A percentile compares a stretch with the other conserved stretches of the same genome.
These are phyloP conservation scores for Myotis myotis DNA, from an alignment of 2,797 vertebrate species.

Conservation along the genomic window DNA sequence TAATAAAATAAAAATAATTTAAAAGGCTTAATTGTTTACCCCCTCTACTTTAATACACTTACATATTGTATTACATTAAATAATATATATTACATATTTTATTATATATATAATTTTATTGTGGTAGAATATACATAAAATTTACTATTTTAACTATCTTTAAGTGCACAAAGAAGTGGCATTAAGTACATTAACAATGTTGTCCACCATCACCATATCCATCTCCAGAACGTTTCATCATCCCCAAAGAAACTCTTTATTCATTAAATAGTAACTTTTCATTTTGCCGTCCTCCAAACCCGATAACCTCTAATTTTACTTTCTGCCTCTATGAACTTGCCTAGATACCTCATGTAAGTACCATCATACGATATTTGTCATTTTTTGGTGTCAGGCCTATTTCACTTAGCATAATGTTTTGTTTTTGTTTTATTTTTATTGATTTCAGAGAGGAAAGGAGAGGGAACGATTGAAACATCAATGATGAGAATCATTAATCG, in stretches of 20 bases:
- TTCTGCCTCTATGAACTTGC: background rate
- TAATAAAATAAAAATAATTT: background rate
- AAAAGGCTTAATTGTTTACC: conserved; percentile 9
- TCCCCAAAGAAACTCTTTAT: background rate
- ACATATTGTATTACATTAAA: background rate
- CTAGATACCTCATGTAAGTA: background rate
- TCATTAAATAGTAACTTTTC: background rate
- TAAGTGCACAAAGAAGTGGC: background rate
- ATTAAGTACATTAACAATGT: background rate
- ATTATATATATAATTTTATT: background rate
- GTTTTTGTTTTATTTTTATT: too few relatives aligned
- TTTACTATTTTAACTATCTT: background rate
- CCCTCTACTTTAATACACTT: background rate
- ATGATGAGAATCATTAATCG: too few relatives aligned
- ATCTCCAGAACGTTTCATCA: background rate
- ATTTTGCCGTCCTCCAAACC: background rate
- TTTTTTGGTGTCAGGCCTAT: background rate
- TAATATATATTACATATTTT: background rate
- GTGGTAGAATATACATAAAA: background rate
- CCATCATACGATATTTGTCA: background rate
- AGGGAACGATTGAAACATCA: too few relatives aligned
- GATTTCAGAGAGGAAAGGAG: too few relatives aligned
- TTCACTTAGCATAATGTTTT: background rate
- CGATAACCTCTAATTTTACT: background rate
- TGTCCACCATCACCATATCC: background rate